Conservation (phyloP, 2,113 vertebrate genomes). For the Eonycteris spelaea region DNA sequence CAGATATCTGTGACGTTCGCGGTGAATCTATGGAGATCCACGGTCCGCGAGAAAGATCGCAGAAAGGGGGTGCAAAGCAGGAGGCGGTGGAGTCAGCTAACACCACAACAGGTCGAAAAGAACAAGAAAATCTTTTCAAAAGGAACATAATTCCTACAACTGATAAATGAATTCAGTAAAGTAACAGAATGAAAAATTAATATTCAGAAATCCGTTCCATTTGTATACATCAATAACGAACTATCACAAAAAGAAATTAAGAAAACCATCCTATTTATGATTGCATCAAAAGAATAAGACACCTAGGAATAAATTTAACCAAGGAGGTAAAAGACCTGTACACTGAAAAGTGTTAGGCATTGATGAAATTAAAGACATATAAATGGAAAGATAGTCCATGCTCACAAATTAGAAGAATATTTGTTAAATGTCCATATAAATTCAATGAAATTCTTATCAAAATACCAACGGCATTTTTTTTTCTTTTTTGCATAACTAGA, state of each 20-base stretch:
- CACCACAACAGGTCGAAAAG: accelerated
- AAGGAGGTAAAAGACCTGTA: background rate
- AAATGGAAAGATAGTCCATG: background rate
- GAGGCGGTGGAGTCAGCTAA: accelerated
- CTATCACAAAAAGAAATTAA: background rate
- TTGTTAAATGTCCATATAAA: background rate
- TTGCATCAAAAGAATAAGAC: background rate
- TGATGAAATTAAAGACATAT: background rate
- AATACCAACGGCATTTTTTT: background rate
- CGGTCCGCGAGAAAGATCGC: background rate
- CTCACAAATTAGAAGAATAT: background rate
- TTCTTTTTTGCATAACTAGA: background rate
- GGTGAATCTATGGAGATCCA: background rate
- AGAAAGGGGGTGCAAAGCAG: background rate
- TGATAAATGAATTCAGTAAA: background rate
- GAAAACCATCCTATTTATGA: background rate
- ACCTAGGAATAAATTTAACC: background rate
- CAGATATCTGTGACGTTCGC: accelerated
- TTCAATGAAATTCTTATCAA: background rate
- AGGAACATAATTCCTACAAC: background rate
- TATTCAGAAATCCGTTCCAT: background rate
- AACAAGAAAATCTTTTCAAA: background rate
- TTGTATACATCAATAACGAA: background rate
- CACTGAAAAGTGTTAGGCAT: background rate
- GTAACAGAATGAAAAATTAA: background rate